A percentile compares a stretch with the other conserved stretches of the same genome.
phyloP scores from a whole-genome alignment of 2,888 invertebrate genomes.

The Lissocephala sabroskyi region DNA sequence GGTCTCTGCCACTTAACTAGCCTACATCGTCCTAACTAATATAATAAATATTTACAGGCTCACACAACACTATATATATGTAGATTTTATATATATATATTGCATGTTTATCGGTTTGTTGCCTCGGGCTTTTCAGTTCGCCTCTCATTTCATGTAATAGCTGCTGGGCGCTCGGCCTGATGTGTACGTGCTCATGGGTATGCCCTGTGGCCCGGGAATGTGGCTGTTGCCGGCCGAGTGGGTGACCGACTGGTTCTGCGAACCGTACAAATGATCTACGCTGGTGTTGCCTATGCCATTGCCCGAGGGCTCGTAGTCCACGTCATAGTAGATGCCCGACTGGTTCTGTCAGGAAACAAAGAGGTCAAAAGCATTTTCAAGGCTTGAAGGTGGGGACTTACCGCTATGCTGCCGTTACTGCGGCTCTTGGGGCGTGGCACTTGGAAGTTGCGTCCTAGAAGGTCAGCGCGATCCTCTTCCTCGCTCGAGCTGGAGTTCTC shows the following conservation, averaged over 20 bases:
- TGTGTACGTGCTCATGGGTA: constrained; percentile 89
- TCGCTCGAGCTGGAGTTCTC: constrained; percentile 77
- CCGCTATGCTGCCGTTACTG: constrained; percentile 76
- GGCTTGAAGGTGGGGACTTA: constrained; percentile 25
- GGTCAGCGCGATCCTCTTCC: constrained; percentile 83
- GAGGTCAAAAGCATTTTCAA: background rate
- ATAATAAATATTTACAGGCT: constrained; percentile 48
- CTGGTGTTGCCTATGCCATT: constrained; percentile 71
- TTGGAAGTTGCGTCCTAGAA: constrained; percentile 81
- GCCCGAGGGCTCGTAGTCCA: constrained; percentile 84
- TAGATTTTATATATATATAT: background rate
- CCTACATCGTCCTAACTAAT: constrained; percentile 15
- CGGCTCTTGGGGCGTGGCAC: constrained; percentile 89
- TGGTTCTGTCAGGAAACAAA: constrained; percentile 80
- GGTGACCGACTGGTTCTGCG: constrained; percentile 73
- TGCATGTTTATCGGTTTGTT: background rate
- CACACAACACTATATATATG: background rate
- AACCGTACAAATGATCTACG: constrained; percentile 73
- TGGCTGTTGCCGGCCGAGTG: constrained; percentile 71
- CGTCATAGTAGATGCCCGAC: constrained; percentile 91
- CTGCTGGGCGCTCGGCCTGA: constrained; percentile 80
- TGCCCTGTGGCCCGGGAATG: constrained; percentile 77
- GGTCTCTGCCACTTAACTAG: constrained; percentile 18
- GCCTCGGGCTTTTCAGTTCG: too few species aligned
- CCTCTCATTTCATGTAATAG: constrained; percentile 70